phyloP scores from a whole-genome alignment of 2,113 vertebrate genomes.

The Lophotis ruficrista region DNA sequence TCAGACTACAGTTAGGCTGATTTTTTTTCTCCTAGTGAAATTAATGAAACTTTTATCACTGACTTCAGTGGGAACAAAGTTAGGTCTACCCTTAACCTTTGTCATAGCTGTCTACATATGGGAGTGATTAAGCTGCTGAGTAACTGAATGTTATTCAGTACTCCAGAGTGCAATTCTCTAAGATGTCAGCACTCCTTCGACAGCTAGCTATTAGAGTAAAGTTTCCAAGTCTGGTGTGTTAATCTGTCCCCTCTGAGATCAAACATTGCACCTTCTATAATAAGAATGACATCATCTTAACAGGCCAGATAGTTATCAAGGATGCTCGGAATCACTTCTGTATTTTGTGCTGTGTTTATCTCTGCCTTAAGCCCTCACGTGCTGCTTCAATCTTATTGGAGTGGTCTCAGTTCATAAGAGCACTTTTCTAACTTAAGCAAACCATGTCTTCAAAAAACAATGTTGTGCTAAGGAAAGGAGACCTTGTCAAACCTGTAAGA shows the following conservation, averaged over 20 bases:
- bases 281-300: slow-evolving; percentile 43
- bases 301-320: neutral
- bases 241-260: slow-evolving; percentile 55
- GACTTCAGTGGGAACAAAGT: neutral
- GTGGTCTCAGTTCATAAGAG: neutral
- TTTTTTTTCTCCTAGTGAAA: neutral
- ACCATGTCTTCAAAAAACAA: neutral
- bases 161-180: neutral
- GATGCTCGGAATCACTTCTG: neutral
- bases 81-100: neutral
- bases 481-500: neutral
- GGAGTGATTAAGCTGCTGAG: neutral
- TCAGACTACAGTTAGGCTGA: neutral
- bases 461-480: neutral
- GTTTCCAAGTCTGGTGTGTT: slow-evolving; percentile 53
- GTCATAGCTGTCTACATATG: neutral
- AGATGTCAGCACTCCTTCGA: slow-evolving; percentile 48
- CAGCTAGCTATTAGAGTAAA: slow-evolving; percentile 32
- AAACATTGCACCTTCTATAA: slow-evolving; percentile 55
- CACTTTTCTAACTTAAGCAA: neutral
- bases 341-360: slow-evolving; percentile 10
- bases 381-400: neutral
- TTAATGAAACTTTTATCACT: neutral
- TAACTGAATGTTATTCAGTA: neutral
- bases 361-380: neutral